A percentile compares a stretch with the other conserved stretches of the same genome.
phyloP scores from a whole-genome alignment of 2,888 invertebrate species.

The Crioceris asparagi region DNA sequence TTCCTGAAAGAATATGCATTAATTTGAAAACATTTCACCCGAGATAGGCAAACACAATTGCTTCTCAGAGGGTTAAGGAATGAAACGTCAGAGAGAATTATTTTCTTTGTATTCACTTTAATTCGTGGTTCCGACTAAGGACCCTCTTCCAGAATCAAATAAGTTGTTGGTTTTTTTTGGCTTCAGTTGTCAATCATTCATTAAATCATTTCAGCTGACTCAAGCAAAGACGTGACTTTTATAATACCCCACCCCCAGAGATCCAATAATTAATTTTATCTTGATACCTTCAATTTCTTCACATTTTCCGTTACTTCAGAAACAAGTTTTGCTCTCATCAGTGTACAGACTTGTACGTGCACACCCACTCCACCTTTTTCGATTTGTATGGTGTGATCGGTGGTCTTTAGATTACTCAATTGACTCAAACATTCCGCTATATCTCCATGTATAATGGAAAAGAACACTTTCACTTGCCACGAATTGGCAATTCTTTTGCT shows the following conservation, averaged over 20 bases:
- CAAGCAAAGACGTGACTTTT: not conserved
- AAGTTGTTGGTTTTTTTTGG: too few relatives aligned
- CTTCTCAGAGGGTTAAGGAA: too few relatives aligned
- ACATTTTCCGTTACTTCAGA: slow-evolving; percentile 70
- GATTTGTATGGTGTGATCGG: slow-evolving; percentile 48
- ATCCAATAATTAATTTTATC: not conserved
- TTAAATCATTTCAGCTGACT: not conserved
- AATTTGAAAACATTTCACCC: too few relatives aligned
- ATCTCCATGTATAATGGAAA: slow-evolving; percentile 55
- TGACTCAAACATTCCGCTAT: slow-evolving; percentile 52
- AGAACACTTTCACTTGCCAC: slow-evolving; percentile 69
- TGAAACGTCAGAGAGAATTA: too few relatives aligned
- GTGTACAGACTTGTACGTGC: slow-evolving; percentile 68
- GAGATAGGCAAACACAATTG: too few relatives aligned
- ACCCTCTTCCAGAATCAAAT: too few relatives aligned
- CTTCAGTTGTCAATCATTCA: too few relatives aligned
- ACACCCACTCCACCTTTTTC: slow-evolving; percentile 49
- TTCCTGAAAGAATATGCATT: slow-evolving; percentile 55
- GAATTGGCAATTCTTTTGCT: slow-evolving; percentile 59
- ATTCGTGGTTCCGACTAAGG: too few relatives aligned
- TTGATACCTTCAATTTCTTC: slow-evolving; percentile 56
- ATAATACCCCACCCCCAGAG: not conserved
- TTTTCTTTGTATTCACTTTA: too few relatives aligned
- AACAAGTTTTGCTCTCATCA: slow-evolving; percentile 69
- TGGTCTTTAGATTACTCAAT: slow-evolving; percentile 45